Evolutionary conservation across 2,888 invertebrate genomes (phyloP), one percentile per base, ranked within the genome.

Genomic region (Aporophyla nigra): DNA sequence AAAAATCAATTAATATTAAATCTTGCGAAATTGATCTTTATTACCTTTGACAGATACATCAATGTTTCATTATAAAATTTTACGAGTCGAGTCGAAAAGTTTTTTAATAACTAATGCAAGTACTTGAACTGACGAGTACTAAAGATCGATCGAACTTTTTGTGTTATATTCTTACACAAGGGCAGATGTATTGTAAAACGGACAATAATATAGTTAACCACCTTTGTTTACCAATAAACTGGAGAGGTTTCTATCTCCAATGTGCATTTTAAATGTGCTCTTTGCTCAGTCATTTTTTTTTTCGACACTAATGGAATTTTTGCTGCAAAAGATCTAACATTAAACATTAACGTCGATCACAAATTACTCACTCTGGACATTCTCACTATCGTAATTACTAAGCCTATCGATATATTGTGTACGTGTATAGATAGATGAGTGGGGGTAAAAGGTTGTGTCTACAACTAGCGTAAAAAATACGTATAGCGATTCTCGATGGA

Each of bases 51-150:
- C 75, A 83, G 82, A 75, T 56, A 82, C 80, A 87, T 86, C 82
- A 86, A 88, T 82, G 74, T 85, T 88, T 87, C 79, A 88, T 87
- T 84, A 74, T 75, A 71, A 69, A 75, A 54, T 80, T 89, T 89
- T 87, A 89, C 74, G 81, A 81, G 59, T 66, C 24, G 49, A 51
- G 46, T 27, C 59, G 76, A 78, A 84, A 85, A 70, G 82, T 85
- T 82, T 51, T 69, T 61, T 21, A 27, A 27, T 54, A 70, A 62
- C 33, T 27, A 65, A 54, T 16, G 61, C 16, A 51, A 6, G 7
- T 58, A 65, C 40, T 66, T 54, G n/a, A 59, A 66, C 49, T 66
- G 0, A 54, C 61, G 14, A 66, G 21, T 16, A 66, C 7, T 53
- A 53, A 9, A n/a, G n/a, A n/a, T n/a, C n/a, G 16, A 6, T 58